A percentile compares a stretch with the other conserved stretches of the same genome.
Evolutionary conservation across 2,113 vertebrate species (phyloP).

Genomic region (Ornithorhynchus anatinus): DNA sequence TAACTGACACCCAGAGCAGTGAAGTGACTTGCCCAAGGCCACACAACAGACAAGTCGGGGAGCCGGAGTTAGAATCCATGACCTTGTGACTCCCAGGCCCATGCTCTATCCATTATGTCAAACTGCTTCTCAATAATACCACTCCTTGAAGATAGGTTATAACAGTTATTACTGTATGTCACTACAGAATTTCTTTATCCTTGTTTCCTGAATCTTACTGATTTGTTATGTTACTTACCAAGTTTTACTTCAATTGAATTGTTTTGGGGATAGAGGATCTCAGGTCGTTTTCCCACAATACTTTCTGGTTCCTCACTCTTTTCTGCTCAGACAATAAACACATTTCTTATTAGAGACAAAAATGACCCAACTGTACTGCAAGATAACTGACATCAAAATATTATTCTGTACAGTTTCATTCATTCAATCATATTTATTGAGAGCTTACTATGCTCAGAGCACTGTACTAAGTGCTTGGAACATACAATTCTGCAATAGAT

Average conservation of each 20-base stretch:
- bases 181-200: not conserved
- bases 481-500: no score
- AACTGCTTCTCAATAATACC: not conserved
- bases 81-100: not conserved
- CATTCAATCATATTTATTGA: no score
- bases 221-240: slow-evolving; percentile 73
- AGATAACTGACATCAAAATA: no score
- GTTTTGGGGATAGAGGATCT: slow-evolving; percentile 77
- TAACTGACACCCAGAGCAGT: no score
- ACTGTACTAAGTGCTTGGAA: no score
- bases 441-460: no score
- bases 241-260: slow-evolving; percentile 74
- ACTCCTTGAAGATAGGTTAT: not conserved
- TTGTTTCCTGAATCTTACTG: not conserved
- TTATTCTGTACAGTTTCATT: no score
- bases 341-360: no score
- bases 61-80: not conserved
- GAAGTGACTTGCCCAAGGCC: no score
- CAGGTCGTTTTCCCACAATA: slow-evolving; percentile 58
- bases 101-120: not conserved
- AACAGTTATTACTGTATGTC: not conserved
- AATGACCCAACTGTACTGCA: no score
- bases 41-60: no score
- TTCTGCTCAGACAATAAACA: slow-evolving; percentile 28
- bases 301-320: not conserved